Conservation (phyloP, 2,888 invertebrate species). For the Nudaria mundana region DNA sequence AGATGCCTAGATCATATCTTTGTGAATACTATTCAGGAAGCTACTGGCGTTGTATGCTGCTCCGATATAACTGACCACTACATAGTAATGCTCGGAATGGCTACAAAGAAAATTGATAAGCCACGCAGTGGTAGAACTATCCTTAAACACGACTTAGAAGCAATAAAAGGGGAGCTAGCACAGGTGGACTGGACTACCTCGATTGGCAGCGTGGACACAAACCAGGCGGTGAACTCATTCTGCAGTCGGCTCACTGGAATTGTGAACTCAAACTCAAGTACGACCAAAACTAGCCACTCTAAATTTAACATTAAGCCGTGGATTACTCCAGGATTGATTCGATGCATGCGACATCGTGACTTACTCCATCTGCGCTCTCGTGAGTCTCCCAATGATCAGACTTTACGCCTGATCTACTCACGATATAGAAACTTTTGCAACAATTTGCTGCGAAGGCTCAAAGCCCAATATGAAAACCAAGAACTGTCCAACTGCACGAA, state of each 20-base stretch:
- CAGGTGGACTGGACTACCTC: neutral
- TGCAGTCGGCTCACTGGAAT: neutral
- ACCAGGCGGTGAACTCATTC: neutral
- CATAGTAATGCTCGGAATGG: too few relatives aligned
- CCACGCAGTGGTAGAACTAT: too few relatives aligned
- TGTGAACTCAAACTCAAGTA: neutral
- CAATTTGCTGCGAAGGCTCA: neutral
- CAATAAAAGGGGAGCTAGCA: neutral
- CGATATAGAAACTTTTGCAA: slow-evolving; percentile 1
- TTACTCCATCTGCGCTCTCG: neutral
- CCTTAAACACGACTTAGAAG: too few relatives aligned
- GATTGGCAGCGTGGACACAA: neutral
- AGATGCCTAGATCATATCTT: slow-evolving; percentile 18
- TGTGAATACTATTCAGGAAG: neutral
- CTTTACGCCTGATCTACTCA: neutral
- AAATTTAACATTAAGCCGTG: neutral
- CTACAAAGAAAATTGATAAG: too few relatives aligned
- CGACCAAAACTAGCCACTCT: neutral
- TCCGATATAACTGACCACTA: slow-evolving; percentile 2
- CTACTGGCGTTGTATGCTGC: slow-evolving; percentile 8
- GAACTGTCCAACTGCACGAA: neutral
- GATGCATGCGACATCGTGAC: slow-evolving; percentile 1
- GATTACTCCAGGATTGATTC: slow-evolving; percentile 1
- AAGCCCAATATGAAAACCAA: neutral
- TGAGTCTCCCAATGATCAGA: neutral